Percentiles rank a stretch among this genome's conserved stretches.
phyloP scores from a whole-genome alignment of 2,888 invertebrate genomes.

The Pollenia angustigena region DNA sequence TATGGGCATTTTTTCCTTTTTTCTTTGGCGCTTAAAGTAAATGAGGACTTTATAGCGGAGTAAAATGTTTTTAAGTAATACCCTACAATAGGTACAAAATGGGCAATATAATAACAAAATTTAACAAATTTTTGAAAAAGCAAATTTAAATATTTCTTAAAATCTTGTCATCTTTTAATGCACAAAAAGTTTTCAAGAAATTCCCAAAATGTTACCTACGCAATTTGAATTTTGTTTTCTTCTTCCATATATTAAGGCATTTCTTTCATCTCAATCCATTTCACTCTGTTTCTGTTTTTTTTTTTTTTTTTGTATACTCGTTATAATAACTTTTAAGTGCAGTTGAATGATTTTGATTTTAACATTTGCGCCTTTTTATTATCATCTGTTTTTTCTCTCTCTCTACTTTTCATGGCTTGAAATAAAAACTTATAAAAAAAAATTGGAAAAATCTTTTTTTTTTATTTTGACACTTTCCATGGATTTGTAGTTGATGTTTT shows the following conservation, averaged over 20 bases:
- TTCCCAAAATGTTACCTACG: neutral
- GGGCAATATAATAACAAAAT: neutral
- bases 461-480: slow-evolving; percentile 57
- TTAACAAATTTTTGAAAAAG: neutral
- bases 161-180: too few relatives aligned
- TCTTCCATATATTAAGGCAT: slow-evolving; percentile 4
- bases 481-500: slow-evolving; percentile 43
- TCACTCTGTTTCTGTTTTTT: neutral
- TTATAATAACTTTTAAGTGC: slow-evolving; percentile 64
- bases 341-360: slow-evolving; percentile 67
- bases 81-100: neutral
- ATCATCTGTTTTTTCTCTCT: neutral
- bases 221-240: slow-evolving; percentile 7
- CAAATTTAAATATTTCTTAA: neutral
- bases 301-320: slow-evolving; percentile 15
- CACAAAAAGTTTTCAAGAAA: neutral
- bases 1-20: neutral
- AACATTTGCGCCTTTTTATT: slow-evolving; percentile 51
- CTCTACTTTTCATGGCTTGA: neutral
- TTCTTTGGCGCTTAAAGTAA: slow-evolving; percentile 43
- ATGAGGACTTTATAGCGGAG: slow-evolving; percentile 35
- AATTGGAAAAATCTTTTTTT: slow-evolving; percentile 29
- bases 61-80: slow-evolving; percentile 27
- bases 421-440: neutral
- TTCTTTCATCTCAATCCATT: neutral